Conservation (phyloP, 2,797 vertebrate genomes). For the Rallus crepitans region DNA sequence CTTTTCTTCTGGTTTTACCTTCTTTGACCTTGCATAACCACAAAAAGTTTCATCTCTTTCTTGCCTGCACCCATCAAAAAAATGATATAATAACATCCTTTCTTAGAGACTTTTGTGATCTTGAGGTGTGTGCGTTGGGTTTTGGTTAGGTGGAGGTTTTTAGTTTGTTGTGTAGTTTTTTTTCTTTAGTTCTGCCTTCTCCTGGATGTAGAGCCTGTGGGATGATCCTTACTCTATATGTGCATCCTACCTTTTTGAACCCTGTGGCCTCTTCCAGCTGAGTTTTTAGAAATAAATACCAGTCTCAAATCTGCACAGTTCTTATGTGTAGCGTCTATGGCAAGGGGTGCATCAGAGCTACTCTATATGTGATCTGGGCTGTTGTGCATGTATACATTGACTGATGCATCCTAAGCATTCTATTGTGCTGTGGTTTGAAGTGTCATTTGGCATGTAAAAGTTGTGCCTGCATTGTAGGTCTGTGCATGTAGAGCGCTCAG, state of each 20-base stretch:
- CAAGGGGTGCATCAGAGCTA: not conserved
- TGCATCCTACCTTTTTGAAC: not conserved
- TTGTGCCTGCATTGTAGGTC: not conserved
- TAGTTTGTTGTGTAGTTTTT: not conserved
- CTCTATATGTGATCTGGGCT: not conserved
- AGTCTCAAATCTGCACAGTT: not conserved
- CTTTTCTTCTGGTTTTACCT: not conserved
- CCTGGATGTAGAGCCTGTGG: not conserved
- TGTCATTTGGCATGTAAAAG: not conserved
- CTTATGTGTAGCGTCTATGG: fast-evolving
- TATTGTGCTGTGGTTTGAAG: not conserved
- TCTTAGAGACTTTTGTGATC: not conserved
- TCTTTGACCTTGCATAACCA: not conserved
- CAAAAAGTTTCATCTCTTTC: not conserved
- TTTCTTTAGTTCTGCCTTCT: not conserved
- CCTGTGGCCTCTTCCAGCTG: not conserved
- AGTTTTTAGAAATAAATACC: not conserved
- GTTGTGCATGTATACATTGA: not conserved
- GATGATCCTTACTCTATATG: not conserved
- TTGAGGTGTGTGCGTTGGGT: not conserved
- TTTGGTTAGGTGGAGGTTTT: not conserved
- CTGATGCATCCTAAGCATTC: not conserved
- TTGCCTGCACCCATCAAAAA: not conserved
- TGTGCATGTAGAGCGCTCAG: not conserved
- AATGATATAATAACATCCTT: not conserved